These are phyloP conservation scores for Sapayoa aenigma DNA, from an alignment of 2,113 vertebrate species.

Conservation along the genomic window DNA sequence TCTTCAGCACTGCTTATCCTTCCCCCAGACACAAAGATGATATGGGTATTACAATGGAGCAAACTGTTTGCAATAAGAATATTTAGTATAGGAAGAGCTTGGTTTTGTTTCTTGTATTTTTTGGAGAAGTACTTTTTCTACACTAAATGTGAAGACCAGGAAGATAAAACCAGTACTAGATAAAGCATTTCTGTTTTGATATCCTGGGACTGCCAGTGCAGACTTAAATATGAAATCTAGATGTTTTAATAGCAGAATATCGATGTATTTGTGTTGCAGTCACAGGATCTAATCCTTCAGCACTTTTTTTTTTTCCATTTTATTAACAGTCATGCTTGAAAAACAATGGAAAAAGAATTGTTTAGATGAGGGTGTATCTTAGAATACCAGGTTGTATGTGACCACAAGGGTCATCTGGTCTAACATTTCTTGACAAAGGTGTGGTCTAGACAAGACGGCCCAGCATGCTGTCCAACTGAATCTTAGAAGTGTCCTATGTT, in stretches of 20 bases:
- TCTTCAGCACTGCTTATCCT: neutral
- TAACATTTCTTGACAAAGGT: neutral
- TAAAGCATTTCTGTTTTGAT: neutral
- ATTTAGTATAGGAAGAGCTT: neutral
- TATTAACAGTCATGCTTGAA: neutral
- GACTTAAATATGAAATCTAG: neutral
- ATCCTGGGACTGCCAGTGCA: neutral
- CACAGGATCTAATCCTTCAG: neutral
- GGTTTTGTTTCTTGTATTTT: neutral
- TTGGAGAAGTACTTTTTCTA: neutral
- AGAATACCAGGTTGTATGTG: neutral
- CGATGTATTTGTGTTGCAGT: neutral
- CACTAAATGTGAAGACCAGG: neutral
- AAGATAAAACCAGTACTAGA: neutral
- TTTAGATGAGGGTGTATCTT: neutral
- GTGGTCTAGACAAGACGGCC: neutral
- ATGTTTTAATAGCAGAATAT: neutral
- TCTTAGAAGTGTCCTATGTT: neutral
- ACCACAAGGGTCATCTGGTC: neutral
- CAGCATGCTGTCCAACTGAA: neutral
- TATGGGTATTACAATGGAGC: neutral
- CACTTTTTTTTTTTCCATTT: neutral
- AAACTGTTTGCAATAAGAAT: neutral
- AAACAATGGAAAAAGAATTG: neutral
- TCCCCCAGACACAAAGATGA: neutral